These are phyloP conservation scores for Agriopis marginaria DNA, from an alignment of 2,888 invertebrate genomes.

Conservation along the genomic window DNA sequence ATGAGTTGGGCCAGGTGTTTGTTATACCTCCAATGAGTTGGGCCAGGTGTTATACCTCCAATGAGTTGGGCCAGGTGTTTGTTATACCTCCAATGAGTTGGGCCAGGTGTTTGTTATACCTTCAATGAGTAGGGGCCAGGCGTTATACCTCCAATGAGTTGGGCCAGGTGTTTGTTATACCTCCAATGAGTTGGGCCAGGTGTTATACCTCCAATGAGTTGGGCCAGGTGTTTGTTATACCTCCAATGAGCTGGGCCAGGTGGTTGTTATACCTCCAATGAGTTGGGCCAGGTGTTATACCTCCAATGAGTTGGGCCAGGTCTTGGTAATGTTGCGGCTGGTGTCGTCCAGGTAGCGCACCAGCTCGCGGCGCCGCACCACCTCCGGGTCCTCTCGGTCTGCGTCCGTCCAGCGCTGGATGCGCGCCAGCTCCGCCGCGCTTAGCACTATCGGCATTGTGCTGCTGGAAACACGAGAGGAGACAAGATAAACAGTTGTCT, in stretches of 20 bases:
- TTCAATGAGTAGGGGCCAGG: too few species aligned
- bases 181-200: constrained; percentile 80
- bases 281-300: constrained; percentile 37
- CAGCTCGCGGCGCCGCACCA: constrained; percentile 62
- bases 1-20: too few species aligned
- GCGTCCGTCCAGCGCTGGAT: constrained; percentile 65
- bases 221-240: too few species aligned
- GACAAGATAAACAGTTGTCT: background rate
- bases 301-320: constrained; percentile 80
- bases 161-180: constrained; percentile 35
- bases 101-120: too few species aligned
- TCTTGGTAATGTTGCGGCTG: constrained; percentile 72
- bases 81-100: too few species aligned
- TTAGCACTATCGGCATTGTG: constrained; percentile 69
- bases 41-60: too few species aligned
- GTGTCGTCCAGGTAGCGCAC: constrained; percentile 61
- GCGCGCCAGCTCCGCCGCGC: constrained; percentile 67
- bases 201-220: constrained; percentile 59
- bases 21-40: too few species aligned
- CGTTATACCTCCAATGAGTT: too few species aligned
- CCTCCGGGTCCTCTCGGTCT: constrained; percentile 66
- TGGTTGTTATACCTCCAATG: background rate
- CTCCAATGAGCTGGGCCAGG: background rate
- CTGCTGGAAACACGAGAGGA: background rate
- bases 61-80: too few species aligned